Base-by-base conservation (phyloP, 2,797 vertebrate species). In the Parambassis ranga region DNA sequence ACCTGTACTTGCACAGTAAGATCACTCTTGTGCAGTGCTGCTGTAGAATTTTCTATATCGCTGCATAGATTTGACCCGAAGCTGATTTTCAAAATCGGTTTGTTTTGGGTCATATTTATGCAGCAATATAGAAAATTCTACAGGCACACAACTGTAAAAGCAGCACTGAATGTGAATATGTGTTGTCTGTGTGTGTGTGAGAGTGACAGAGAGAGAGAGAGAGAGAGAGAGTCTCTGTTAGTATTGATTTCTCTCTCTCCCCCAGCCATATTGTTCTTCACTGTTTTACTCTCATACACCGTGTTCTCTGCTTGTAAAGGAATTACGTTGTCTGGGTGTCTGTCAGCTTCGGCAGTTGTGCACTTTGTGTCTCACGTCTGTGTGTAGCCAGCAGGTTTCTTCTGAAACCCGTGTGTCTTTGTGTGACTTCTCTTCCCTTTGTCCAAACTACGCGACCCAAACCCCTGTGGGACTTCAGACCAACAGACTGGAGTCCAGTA, bases 391-490 rank as follows among this genome's bases (percentile, higher is more conserved):
- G 30, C n/a, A 1, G n/a, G 10, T 37, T 22, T 55, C 18, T 16
- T 62, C 20, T 20, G 10, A 62, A 58, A 35, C 35, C n/a, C 14
- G 33, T 30, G 71, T 44, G 58, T 47, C 51, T 65, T 48, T 71
- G 37, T 61, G 52, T 32, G 10, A 47, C 49, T 78, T 84, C 77
- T 76, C 78, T 62, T 48, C 75, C 63, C 64, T 75, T 75, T 56
- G 27, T 64, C 69, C 77, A 78, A 68, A 71, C 46, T 57, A 52
- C 50, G 10, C 63, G 9, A 43, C 44, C 15, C 41, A 32, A 47
- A 36, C 43, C 10, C 22, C 41, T 44, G 14, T 6, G 11, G 8
- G 33, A 47, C 35, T 50, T 41, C n/a, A 28, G 11, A 27, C 58
- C 31, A 32, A 30, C 22, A 6, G 13, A 6, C 47, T 46, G 28